Evolutionary conservation across 2,888 invertebrate species (phyloP), one percentile per base, ranked within the genome.

Genomic region (Charanyca ferruginea): DNA sequence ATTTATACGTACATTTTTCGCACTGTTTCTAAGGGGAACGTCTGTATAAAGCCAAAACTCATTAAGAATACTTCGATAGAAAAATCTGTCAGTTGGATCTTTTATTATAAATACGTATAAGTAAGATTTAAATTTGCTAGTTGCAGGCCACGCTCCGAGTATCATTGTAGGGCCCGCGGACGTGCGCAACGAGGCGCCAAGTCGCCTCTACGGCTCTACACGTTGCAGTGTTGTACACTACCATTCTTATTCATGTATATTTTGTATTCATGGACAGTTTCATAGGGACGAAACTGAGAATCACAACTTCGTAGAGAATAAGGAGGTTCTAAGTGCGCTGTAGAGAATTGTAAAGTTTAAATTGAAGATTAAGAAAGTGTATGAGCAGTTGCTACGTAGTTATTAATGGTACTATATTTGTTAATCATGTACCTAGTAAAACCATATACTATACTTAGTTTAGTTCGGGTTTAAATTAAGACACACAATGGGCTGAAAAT

Each of bases 141-240:
- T 75, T 79, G 67, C 78, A 74, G 62, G 72, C 76, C 58, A 65
- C 79, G 75, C 69, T 79, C 74, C 67, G 73, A 84, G 84, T 77
- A 81, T 76, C 84, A 82, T 77, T 78, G 75, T 80, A 73, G 65
- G 68, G 69, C 71, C 32, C 57, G 48, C 23, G 73, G 70, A 84
- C 85, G 84, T 85, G 84, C 81, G 82, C 84, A 84, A 82, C 79
- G 77, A 80, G 74, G 71, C 69, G 66, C 76, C 66, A 55, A 60
- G 72, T 69, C 55, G 22, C 71, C 59, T 58, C 74, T 68, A 66
- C 55, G 22, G 69, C 59, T 58, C 74, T 68, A 66, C 47, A 71
- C 69, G 69, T 66, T 76, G 73, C 79, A 54, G 11, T 60, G 52
- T 64, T 41, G 51, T 72, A 61, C 57, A 49, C 55, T 48, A 67